A percentile compares a stretch with the other conserved stretches of the same genome.
Conservation (phyloP, 2,888 invertebrate species). For the Tridacna gigas region DNA sequence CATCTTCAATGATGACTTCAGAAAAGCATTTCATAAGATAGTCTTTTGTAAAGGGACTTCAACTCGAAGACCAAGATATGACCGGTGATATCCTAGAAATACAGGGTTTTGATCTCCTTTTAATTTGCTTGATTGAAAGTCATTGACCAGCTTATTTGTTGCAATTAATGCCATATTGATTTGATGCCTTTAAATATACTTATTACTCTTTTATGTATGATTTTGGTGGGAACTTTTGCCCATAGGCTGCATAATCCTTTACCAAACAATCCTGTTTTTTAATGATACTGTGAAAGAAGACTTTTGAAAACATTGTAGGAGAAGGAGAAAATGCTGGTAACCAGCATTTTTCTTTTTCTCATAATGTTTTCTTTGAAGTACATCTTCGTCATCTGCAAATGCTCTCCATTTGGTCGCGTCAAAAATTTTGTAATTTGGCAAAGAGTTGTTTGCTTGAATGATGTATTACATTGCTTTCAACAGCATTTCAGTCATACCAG, state of each 20-base stretch:
- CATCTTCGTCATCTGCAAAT: too few species aligned
- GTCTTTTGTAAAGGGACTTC: slow-evolving; percentile 58
- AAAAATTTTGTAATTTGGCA: too few species aligned
- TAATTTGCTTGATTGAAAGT: too few species aligned
- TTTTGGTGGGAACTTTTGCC: too few species aligned
- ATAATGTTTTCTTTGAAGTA: slow-evolving; percentile 5
- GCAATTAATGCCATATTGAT: too few species aligned
- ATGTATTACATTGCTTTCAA: background rate
- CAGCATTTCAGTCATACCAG: too few species aligned
- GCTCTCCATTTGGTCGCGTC: too few species aligned
- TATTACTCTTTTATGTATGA: too few species aligned
- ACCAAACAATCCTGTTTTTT: background rate
- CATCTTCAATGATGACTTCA: slow-evolving; percentile 84
- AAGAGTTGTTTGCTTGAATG: background rate
- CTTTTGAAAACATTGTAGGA: background rate
- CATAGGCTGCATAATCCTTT: background rate
- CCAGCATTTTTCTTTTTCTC: background rate
- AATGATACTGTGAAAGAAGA: background rate
- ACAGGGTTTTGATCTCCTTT: background rate
- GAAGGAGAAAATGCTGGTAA: background rate
- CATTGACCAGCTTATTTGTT: too few species aligned
- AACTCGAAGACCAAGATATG: slow-evolving; percentile 29
- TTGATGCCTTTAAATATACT: too few species aligned
- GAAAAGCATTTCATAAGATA: slow-evolving; percentile 82
- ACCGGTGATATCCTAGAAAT: background rate